These are phyloP conservation scores for Phortica variegata DNA, from an alignment of 1,140 invertebrate genomes.

Conservation along the genomic window DNA sequence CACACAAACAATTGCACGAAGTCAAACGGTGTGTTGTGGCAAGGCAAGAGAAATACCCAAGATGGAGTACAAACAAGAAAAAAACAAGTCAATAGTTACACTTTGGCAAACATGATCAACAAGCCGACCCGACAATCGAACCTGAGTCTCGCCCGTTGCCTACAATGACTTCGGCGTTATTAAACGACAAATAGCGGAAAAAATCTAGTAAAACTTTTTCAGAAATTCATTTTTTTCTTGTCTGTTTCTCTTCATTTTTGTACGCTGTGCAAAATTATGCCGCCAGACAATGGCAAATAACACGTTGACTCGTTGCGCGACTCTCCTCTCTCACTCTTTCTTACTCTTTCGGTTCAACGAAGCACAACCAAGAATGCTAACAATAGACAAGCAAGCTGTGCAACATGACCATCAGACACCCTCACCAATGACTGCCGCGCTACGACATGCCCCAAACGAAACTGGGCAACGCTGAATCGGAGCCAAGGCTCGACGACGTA, in stretches of 20 bases:
- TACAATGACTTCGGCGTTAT: neutral
- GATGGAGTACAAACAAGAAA: too few relatives aligned
- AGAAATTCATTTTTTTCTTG: conserved; percentile 12
- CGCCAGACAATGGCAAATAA: conserved; percentile 24
- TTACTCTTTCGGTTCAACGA: too few relatives aligned
- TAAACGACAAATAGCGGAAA: conserved; percentile 35
- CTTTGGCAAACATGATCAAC: too few relatives aligned
- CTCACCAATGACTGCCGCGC: conserved; percentile 22
- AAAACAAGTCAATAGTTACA: too few relatives aligned
- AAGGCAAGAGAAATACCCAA: too few relatives aligned
- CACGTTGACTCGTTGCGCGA: neutral
- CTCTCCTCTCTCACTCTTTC: too few relatives aligned
- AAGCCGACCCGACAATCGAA: too few relatives aligned
- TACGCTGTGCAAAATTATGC: conserved; percentile 41
- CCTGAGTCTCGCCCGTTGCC: too few relatives aligned
- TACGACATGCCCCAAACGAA: conserved; percentile 53
- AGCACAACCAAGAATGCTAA: conserved; percentile 31
- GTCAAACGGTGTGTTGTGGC: too few relatives aligned
- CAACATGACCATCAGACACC: conserved; percentile 6
- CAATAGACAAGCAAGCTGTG: conserved; percentile 37
- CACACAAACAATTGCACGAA: too few relatives aligned
- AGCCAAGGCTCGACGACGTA: too few relatives aligned
- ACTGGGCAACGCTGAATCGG: conserved; percentile 37
- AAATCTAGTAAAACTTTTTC: conserved; percentile 1
- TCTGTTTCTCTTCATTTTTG: conserved; percentile 4